Evolutionary conservation across 1,140 invertebrate genomes (phyloP).

Genomic region (Amyelois transitella): DNA sequence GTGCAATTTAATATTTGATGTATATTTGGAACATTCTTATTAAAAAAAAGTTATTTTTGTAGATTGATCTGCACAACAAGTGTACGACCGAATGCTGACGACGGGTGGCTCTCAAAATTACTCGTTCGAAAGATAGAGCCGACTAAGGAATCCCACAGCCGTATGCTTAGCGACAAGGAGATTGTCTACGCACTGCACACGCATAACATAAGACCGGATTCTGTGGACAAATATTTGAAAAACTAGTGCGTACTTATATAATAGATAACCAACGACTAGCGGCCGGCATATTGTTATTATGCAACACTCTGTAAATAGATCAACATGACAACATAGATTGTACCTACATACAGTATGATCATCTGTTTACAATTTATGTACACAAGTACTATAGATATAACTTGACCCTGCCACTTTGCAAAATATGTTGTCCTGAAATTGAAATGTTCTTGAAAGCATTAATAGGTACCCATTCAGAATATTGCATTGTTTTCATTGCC

Average conservation of each 20-base stretch:
- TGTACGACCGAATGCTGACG: slow-evolving; percentile 73
- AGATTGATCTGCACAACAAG: slow-evolving; percentile 67
- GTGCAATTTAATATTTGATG: slow-evolving; percentile 16
- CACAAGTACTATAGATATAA: background rate
- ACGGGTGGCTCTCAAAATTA: slow-evolving; percentile 93
- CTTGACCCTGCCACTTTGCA: background rate
- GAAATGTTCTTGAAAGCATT: too few species aligned
- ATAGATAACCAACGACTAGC: slow-evolving; percentile 19
- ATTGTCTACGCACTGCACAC: slow-evolving; percentile 95
- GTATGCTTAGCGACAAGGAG: slow-evolving; percentile 95
- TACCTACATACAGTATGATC: background rate
- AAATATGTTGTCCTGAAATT: too few species aligned
- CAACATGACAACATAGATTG: too few species aligned
- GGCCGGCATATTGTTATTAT: slow-evolving; percentile 36
- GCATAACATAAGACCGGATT: slow-evolving; percentile 93
- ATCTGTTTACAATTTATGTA: background rate
- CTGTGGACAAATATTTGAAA: slow-evolving; percentile 87
- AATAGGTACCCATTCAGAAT: too few species aligned
- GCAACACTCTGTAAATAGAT: slow-evolving; percentile 60
- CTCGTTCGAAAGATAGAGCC: slow-evolving; percentile 93
- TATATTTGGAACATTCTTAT: slow-evolving; percentile 33
- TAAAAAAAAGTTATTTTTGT: slow-evolving; percentile 36
- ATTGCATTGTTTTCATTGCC: too few species aligned
- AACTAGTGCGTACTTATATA: slow-evolving; percentile 87
- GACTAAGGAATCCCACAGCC: slow-evolving; percentile 95